Percentiles rank a stretch among this genome's conserved stretches.
phyloP scores from a whole-genome alignment of 2,888 invertebrate genomes.

The Polydrusus cervinus region DNA sequence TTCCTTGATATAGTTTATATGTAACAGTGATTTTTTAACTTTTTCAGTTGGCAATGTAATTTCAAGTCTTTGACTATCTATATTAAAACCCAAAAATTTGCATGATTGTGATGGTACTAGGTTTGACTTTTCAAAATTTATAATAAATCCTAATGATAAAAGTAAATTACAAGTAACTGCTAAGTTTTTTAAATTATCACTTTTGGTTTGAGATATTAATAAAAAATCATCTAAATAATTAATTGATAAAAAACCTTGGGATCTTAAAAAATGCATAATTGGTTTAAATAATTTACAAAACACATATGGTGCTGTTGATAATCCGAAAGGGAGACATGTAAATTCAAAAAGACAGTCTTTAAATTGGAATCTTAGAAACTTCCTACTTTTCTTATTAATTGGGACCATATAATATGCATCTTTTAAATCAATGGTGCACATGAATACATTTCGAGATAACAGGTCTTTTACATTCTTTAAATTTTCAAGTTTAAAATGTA shows the following conservation, averaged over 20 bases:
- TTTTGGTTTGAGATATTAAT: slow-evolving; percentile 9
- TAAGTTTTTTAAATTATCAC: slow-evolving; percentile 11
- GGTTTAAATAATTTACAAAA: slow-evolving; percentile 45
- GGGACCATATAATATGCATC: not conserved
- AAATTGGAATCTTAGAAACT: slow-evolving; percentile 4
- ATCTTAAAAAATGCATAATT: slow-evolving; percentile 31
- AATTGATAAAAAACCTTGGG: slow-evolving; percentile 18
- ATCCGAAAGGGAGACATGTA: slow-evolving; percentile 37
- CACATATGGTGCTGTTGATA: slow-evolving; percentile 37
- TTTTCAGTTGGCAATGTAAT: not conserved
- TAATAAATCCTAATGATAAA: slow-evolving; percentile 27
- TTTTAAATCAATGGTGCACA: slow-evolving; percentile 1
- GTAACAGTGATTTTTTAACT: not conserved
- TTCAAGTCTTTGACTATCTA: slow-evolving; percentile 4
- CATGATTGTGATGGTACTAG: slow-evolving; percentile 13
- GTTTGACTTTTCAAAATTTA: slow-evolving; percentile 35
- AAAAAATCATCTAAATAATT: slow-evolving; percentile 44
- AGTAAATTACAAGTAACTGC: not conserved
- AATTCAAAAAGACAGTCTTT: slow-evolving; percentile 24
- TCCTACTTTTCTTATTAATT: not conserved
- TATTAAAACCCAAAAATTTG: slow-evolving; percentile 43
- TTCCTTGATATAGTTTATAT: slow-evolving; percentile 11
- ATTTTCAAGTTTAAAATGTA: slow-evolving; percentile 1
- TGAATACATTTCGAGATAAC: not conserved
- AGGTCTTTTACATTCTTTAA: slow-evolving; percentile 8